phyloP scores from a whole-genome alignment of 2,888 invertebrate species.

The Lithophane socia region DNA sequence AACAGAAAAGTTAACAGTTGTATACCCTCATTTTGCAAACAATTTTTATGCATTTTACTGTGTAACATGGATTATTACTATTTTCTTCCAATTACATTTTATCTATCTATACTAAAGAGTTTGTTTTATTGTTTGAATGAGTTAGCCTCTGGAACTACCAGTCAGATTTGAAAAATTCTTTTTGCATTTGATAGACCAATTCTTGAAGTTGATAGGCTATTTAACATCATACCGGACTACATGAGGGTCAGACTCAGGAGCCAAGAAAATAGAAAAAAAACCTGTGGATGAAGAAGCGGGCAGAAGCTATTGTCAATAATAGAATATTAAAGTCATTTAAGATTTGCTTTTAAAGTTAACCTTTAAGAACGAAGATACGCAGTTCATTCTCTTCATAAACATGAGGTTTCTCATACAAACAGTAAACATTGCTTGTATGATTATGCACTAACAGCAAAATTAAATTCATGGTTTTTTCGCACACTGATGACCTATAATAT shows the following conservation, averaged over 20 bases:
- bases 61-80: neutral
- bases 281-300: neutral
- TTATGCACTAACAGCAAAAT: neutral
- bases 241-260: too few relatives aligned
- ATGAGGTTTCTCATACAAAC: neutral
- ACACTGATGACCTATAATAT: constrained; percentile 8
- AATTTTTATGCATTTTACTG: constrained; percentile 11
- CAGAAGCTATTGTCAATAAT: neutral
- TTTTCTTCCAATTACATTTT: neutral
- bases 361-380: neutral
- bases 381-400: neutral
- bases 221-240: too few relatives aligned
- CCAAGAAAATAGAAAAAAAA: neutral
- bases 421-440: neutral
- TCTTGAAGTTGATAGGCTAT: too few relatives aligned
- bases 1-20: constrained; percentile 6
- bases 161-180: too few relatives aligned
- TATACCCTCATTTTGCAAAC: neutral
- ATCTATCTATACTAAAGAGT: neutral
- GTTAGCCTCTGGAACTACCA: neutral
- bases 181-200: neutral
- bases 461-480: constrained; percentile 3
- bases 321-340: neutral
- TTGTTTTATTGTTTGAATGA: neutral
- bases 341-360: neutral